phyloP scores from a whole-genome alignment of 1,140 invertebrate genomes.

The Watersipora subatra region DNA sequence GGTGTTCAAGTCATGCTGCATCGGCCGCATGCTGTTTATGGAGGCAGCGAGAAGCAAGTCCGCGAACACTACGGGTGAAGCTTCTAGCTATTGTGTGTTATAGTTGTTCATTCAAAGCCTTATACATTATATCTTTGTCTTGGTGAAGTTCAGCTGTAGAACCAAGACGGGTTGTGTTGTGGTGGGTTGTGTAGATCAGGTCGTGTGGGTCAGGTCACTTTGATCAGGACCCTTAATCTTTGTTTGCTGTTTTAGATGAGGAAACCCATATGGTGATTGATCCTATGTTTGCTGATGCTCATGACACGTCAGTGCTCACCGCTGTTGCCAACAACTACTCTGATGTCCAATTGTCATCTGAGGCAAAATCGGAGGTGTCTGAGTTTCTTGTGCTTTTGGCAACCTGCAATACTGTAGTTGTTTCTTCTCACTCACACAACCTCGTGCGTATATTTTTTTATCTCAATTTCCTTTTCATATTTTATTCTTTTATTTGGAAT shows the following conservation, averaged over 20 bases:
- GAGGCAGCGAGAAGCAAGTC: neutral
- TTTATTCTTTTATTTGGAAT: no score
- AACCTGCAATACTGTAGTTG: constrained; percentile 91
- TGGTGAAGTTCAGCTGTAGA: no score
- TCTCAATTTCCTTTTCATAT: no score
- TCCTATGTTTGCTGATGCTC: neutral
- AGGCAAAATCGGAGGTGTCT: neutral
- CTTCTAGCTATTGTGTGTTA: neutral
- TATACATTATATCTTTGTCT: no score
- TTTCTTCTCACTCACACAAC: constrained; percentile 63
- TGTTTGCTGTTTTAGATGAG: neutral
- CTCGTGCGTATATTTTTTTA: neutral
- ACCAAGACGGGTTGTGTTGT: no score
- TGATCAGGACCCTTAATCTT: no score
- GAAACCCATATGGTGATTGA: neutral
- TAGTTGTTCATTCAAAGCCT: neutral
- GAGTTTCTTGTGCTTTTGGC: constrained; percentile 55
- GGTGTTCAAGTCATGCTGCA: constrained; percentile 74
- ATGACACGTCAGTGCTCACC: neutral
- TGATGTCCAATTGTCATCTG: neutral
- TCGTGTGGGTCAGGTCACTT: no score
- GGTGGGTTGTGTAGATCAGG: no score
- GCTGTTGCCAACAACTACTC: neutral
- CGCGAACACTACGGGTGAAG: neutral
- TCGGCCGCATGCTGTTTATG: constrained; percentile 59